These are phyloP conservation scores for Drosophila teissieri DNA, from an alignment of 1,140 invertebrate species.

Conservation along the genomic window DNA sequence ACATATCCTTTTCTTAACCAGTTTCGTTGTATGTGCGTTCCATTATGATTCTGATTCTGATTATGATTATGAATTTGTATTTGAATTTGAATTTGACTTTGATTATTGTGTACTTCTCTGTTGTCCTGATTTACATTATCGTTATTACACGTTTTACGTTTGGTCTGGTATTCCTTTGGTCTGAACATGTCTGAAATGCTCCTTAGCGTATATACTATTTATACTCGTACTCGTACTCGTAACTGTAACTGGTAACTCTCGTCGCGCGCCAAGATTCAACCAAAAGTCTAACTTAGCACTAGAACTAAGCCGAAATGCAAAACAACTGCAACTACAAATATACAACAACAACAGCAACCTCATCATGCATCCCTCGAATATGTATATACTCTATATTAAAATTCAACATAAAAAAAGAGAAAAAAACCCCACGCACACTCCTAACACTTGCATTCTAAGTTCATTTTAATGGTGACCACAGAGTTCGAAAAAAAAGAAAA, in stretches of 20 bases:
- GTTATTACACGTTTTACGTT: conserved; percentile 52
- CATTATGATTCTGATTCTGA: conserved; percentile 46
- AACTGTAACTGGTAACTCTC: conserved; percentile 59
- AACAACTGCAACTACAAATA: conserved; percentile 27
- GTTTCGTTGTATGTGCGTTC: conserved; percentile 75
- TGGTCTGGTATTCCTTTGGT: conserved; percentile 73
- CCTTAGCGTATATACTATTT: conserved; percentile 76
- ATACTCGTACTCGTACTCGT: conserved; percentile 43
- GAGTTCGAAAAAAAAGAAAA: not conserved
- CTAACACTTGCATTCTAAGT: conserved; percentile 32
- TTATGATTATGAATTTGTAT: conserved; percentile 17
- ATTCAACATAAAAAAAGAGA: conserved; percentile 10
- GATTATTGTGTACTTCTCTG: conserved; percentile 39
- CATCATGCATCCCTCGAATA: conserved; percentile 65
- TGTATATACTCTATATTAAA: conserved; percentile 60
- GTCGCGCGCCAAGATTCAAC: conserved; percentile 56
- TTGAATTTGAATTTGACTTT: conserved; percentile 24
- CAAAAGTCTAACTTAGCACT: conserved; percentile 71
- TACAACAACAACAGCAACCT: conserved; percentile 42
- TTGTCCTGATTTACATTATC: conserved; percentile 60
- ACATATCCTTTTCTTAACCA: conserved; percentile 59
- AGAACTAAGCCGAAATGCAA: conserved; percentile 64
- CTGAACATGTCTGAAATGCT: conserved; percentile 80
- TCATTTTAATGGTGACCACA: conserved; percentile 23
- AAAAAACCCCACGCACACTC: conserved; percentile 25